Evolutionary conservation across 2,113 vertebrate genomes (phyloP).

Genomic region (Rhineura floridana): DNA sequence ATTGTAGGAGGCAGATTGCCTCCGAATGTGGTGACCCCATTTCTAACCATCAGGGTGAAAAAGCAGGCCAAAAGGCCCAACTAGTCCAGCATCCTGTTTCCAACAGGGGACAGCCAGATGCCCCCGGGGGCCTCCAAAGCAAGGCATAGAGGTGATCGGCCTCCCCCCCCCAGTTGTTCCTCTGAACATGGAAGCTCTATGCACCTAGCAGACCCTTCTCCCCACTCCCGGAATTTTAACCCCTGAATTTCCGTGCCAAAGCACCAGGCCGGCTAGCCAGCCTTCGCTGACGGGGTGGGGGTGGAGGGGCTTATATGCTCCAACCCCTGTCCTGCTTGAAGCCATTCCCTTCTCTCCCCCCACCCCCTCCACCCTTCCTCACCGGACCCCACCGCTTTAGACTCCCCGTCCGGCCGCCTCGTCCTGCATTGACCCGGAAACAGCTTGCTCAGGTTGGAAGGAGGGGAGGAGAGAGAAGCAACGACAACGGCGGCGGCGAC

Average conservation of each 20-base stretch:
- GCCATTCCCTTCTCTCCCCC: neutral
- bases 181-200: neutral
- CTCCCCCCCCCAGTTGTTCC: neutral
- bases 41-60: neutral
- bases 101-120: no score
- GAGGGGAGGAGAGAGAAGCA: neutral
- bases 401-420: slow-evolving; percentile 47
- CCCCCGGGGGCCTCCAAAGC: neutral
- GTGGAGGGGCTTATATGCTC: neutral
- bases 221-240: neutral
- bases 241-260: neutral
- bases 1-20: no score
- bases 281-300: neutral
- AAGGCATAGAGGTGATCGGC: neutral
- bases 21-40: no score
- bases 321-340: fast-evolving
- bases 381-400: slow-evolving; percentile 34
- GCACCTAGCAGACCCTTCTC: no score
- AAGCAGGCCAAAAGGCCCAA: no score
- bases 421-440: slow-evolving; percentile 81
- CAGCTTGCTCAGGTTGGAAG: slow-evolving; percentile 35
- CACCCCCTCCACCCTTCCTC: slow-evolving; percentile 45
- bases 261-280: neutral
- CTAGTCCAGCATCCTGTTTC: no score
- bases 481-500: neutral